Evolutionary conservation across 2,797 vertebrate genomes (phyloP), one percentile per base, ranked within the genome.

Genomic region (Heliangelus exortis): DNA sequence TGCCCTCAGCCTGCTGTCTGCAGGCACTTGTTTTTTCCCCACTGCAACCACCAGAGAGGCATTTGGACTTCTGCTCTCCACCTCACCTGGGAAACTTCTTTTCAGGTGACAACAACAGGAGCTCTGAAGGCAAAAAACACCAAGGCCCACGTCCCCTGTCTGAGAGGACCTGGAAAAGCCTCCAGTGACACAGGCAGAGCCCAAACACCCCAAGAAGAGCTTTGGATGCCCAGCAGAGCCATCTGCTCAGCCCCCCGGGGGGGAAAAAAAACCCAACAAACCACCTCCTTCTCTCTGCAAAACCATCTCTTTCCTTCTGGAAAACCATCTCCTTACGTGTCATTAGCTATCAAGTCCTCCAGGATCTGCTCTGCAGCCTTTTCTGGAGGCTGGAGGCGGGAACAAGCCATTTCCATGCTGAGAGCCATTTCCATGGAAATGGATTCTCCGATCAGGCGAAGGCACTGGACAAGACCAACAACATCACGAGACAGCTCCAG

Each of bases 341-440:
- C 98, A 86, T 98, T 98, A 96, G 98, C 98, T 95, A 99, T 97
- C 97, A 99, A 96, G 97, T 98, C 98, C 87, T 99, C 98, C 97
- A 99, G 96, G 87, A 99, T 98, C 76, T 98, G 98, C 68, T 99
- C 98, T 15, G 99, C 99, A 6, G 98, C 98, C 94, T 97, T 98
- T 97, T 99, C 99, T 48, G 99, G 99, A 69, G 99, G 98, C 97
- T 99, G 98, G 43, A 98, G 98, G 81, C 98, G 98, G 74, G 98
- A 98, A 97, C 99, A 98, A 82, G 98, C 98, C 87, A 98, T 98
- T 96, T 99, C 99, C 99, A 99, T 99, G 94, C 98, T 96, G 43
- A 98, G 98, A 3, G 98, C 98, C 98, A 99, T 98, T 63, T 99
- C 99, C 36, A 97, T 96, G 61, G 98, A 98, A 66, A 99, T 96